Evolutionary conservation across 53 echinoderm and acorn worm genomes (phyloP).

Genomic region (Glandiceps talaboti): DNA sequence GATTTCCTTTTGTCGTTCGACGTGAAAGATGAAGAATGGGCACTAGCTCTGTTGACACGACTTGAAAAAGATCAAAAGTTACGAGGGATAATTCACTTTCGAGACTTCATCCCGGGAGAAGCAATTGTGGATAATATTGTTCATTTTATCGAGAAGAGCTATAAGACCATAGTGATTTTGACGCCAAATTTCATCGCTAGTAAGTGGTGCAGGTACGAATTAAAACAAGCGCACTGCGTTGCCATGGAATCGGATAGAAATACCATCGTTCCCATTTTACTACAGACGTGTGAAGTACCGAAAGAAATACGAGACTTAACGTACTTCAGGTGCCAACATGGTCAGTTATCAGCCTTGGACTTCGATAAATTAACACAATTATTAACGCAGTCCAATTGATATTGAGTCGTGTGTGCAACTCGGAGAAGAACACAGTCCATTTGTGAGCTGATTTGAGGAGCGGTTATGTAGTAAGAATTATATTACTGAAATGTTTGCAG

Average conservation of each 20-base stretch:
- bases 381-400: not conserved
- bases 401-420: no score
- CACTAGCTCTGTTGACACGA: slow-evolving; percentile 53
- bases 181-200: slow-evolving; percentile 56
- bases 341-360: slow-evolving; percentile 32
- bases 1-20: slow-evolving; percentile 84
- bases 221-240: slow-evolving; percentile 41
- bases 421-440: no score
- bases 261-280: slow-evolving; percentile 59
- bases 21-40: slow-evolving; percentile 84
- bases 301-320: slow-evolving; percentile 66
- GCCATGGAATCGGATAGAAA: slow-evolving; percentile 23
- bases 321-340: slow-evolving; percentile 56
- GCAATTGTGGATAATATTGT: slow-evolving; percentile 67
- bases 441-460: no score
- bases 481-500: no score
- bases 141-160: slow-evolving; percentile 45
- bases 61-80: slow-evolving; percentile 53
- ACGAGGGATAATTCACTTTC: slow-evolving; percentile 57
- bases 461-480: no score
- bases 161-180: slow-evolving; percentile 52
- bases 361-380: not conserved
- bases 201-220: slow-evolving; percentile 86
- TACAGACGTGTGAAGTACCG: slow-evolving; percentile 56
- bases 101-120: slow-evolving; percentile 76